Evolutionary conservation across 2,888 invertebrate genomes (phyloP).

Genomic region (Melikaiella ostensackeni): DNA sequence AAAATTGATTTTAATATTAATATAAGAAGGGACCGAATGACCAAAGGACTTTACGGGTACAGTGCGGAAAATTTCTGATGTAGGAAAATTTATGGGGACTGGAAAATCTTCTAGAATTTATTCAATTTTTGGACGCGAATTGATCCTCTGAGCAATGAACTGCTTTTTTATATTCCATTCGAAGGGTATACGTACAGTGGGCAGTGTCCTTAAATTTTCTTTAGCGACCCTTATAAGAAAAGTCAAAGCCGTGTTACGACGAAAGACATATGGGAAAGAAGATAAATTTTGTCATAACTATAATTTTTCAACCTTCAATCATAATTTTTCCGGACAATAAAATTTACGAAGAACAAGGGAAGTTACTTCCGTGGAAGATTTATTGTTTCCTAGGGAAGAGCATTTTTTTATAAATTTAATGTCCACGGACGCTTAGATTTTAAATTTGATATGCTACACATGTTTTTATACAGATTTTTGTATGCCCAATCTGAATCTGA

Average conservation of each 20-base stretch:
- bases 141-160: slow-evolving; percentile 42
- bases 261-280: neutral
- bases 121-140: slow-evolving; percentile 53
- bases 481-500: too few relatives aligned
- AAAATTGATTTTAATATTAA: slow-evolving; percentile 11
- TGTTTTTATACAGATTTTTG: too few relatives aligned
- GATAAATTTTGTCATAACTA: neutral
- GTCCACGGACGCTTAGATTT: too few relatives aligned
- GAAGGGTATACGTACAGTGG: neutral
- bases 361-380: neutral
- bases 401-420: too few relatives aligned
- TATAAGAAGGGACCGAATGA: neutral
- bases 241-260: neutral
- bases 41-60: too few relatives aligned
- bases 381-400: neutral
- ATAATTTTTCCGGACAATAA: neutral
- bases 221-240: neutral
- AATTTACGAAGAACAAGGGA: neutral
- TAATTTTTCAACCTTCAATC: neutral
- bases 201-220: neutral
- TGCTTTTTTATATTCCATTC: slow-evolving; percentile 18
- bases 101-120: slow-evolving; percentile 41
- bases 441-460: too few relatives aligned
- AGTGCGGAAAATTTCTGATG: slow-evolving; percentile 1
- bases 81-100: slow-evolving; percentile 6